These are phyloP conservation scores for Ciconia maguari DNA, from an alignment of 2,113 vertebrate species.

Conservation along the genomic window DNA sequence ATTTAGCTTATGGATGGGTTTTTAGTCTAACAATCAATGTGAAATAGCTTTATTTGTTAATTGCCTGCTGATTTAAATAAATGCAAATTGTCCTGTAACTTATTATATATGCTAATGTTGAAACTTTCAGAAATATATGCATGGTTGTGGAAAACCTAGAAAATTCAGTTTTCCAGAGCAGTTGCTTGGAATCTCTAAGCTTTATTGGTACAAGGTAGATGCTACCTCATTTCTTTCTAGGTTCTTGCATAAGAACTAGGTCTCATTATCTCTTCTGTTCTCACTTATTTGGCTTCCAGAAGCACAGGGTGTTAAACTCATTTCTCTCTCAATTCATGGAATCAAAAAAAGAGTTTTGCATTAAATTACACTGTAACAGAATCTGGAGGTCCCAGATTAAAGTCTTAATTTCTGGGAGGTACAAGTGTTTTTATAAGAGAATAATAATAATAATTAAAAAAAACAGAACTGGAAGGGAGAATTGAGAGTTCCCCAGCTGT, in stretches of 20 bases:
- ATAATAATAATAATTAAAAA: background rate
- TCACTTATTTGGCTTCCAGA: background rate
- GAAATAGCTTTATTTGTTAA: background rate
- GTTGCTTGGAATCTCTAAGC: background rate
- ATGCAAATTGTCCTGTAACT: background rate
- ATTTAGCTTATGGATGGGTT: accelerated
- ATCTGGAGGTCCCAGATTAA: background rate
- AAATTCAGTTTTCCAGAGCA: background rate
- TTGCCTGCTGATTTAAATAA: background rate
- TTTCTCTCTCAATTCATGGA: background rate
- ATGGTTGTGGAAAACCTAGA: background rate
- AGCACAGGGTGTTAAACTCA: accelerated
- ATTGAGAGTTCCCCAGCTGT: background rate
- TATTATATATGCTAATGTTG: background rate
- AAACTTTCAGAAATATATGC: background rate
- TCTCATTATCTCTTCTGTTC: background rate
- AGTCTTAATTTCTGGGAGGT: background rate
- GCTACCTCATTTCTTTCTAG: background rate
- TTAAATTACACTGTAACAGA: background rate
- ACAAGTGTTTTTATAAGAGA: background rate
- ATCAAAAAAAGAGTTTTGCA: background rate
- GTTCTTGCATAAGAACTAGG: background rate
- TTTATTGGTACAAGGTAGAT: background rate
- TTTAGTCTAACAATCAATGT: background rate
- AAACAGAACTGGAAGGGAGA: background rate